Evolutionary conservation across 2,113 vertebrate species (phyloP), one percentile per base, ranked within the genome.

Genomic region (Turnix velox): DNA sequence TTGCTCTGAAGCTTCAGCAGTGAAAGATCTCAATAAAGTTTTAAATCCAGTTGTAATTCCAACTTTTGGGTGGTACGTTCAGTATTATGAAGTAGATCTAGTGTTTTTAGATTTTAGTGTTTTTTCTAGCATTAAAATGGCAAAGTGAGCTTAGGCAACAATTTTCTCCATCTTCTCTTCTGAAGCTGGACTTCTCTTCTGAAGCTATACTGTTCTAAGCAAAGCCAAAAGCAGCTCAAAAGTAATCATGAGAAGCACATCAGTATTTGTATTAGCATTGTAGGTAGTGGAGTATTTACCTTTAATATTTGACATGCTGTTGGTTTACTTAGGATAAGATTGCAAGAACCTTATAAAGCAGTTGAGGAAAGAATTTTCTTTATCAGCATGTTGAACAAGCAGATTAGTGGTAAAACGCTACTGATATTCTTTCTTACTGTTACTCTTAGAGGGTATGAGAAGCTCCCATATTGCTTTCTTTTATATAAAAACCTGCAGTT

Each of bases 211-310:
- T 91, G 37, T 84, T 95, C 79, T 52, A 63, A 94, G 67, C 80
- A 91, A 92, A 95, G 93, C 80, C 72, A 88, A 84, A 94, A 87
- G 19, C 52, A 93, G 61, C 79, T 88, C 58, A 42, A n/a, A 78
- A 80, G 28, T 85, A 88, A 93, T 85, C 49, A 42, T 24, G 57
- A 74, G 49, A 85, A 88, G 68, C 88, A 33, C 85, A 54, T 80
- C 42, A 2, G 33, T 78, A 82, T 72, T 89, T 72, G 55, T 79
- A 62, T 93, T 92, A 89, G 48, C 71, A 92, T 85, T 94, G 88
- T 88, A 79, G 85, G 84, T 82, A 59, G 51, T 87, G 76, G 73
- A 68, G 46, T 89, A 69, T 96, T 94, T 95, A 91, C 89, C 67
- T 95, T 77, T 71, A 86, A 22, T 81, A 66, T 87, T 91, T 90